Percentiles rank a stretch among this genome's conserved stretches.
These are phyloP conservation scores for Leucophenga maculata DNA, from an alignment of 2,888 invertebrate species.

Conservation along the genomic window DNA sequence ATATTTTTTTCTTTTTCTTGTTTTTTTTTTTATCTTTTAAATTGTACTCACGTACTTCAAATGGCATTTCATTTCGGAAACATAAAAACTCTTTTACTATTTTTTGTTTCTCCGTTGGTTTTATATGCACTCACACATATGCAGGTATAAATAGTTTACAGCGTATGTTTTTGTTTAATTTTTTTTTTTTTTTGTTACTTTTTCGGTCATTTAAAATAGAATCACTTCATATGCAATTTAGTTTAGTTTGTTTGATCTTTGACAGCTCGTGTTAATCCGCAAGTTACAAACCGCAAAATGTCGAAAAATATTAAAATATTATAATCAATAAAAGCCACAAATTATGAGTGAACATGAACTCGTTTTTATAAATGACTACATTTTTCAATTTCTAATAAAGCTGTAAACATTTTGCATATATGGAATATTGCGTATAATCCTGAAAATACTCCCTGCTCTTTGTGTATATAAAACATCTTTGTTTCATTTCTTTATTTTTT, in stretches of 20 bases:
- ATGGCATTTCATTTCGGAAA: conserved; percentile 56
- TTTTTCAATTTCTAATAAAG: conserved; percentile 51
- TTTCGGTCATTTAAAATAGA: conserved; percentile 30
- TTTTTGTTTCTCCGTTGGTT: background rate
- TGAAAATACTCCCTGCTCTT: too few species aligned
- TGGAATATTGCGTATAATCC: too few species aligned
- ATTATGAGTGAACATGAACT: background rate
- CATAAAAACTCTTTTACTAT: conserved; percentile 50
- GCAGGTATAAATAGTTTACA: conserved; percentile 28
- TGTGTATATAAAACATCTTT: background rate
- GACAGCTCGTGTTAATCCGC: background rate
- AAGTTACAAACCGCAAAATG: background rate
- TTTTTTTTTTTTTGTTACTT: conserved; percentile 8
- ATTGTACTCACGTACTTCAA: conserved; percentile 51
- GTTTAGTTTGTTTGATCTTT: conserved; percentile 36
- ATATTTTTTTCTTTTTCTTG: conserved; percentile 15
- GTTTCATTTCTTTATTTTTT: background rate
- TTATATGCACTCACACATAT: conserved; percentile 30
- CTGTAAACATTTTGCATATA: too few species aligned
- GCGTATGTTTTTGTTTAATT: conserved; percentile 44
- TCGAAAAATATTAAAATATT: background rate
- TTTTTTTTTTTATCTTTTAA: conserved; percentile 6
- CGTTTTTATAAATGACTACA: conserved; percentile 37
- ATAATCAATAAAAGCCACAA: background rate
- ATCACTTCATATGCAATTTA: conserved; percentile 1